A percentile compares a stretch with the other conserved stretches of the same genome.
Evolutionary conservation across 2,113 vertebrate species (phyloP).

Genomic region (Ceratotherium simum): DNA sequence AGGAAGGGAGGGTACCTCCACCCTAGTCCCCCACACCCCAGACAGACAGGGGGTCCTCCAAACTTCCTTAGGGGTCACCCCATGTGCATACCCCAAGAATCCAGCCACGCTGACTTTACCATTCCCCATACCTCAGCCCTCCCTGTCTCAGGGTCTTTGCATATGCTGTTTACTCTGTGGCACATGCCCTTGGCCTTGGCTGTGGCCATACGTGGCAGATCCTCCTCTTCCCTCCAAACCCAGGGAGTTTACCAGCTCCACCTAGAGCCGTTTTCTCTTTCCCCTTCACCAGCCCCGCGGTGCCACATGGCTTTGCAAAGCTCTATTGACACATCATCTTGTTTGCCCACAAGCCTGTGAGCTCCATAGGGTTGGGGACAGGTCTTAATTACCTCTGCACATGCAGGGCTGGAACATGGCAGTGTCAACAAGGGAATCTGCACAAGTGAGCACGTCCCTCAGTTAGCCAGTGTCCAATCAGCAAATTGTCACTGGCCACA

Average conservation of each 20-base stretch:
- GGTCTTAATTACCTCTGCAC: neutral
- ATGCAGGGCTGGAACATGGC: neutral
- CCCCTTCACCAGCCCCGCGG: too few species aligned
- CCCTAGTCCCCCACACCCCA: too few species aligned
- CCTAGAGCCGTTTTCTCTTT: neutral
- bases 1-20: neutral
- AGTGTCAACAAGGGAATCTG: neutral
- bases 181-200: neutral
- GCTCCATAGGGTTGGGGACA: neutral
- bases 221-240: neutral
- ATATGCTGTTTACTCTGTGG: neutral
- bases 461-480: neutral
- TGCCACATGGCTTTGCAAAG: neutral
- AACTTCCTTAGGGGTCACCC: neutral
- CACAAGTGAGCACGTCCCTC: neutral
- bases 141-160: neutral
- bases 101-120: neutral
- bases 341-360: neutral
- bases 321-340: neutral
- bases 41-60: neutral
- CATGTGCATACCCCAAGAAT: neutral
- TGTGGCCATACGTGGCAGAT: neutral
- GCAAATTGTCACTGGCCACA: neutral
- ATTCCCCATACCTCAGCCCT: neutral
- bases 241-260: neutral